Percentiles rank a stretch among this genome's conserved stretches.
phyloP scores from a whole-genome alignment of 2,888 invertebrate species.

The Cheilosia scutellata region DNA sequence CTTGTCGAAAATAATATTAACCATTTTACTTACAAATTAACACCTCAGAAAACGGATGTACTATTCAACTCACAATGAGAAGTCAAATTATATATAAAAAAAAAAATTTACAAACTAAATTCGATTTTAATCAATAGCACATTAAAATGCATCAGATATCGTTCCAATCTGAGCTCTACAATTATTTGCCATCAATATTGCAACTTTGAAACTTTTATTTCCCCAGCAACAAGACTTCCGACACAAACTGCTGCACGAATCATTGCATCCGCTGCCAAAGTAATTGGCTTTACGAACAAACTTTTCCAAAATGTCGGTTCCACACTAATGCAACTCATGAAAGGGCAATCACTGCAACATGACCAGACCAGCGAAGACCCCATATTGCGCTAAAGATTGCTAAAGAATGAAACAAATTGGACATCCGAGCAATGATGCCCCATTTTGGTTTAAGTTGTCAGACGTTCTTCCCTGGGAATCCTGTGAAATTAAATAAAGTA shows the following conservation, averaged over 20 bases:
- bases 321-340: slow-evolving; percentile 14
- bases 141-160: background rate
- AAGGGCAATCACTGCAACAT: slow-evolving; percentile 17
- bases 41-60: background rate
- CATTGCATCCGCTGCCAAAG: background rate
- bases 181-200: slow-evolving; percentile 1
- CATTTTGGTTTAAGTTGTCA: slow-evolving; percentile 26
- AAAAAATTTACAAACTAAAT: background rate
- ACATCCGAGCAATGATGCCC: slow-evolving; percentile 10
- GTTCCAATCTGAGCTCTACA: background rate
- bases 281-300: slow-evolving; percentile 34
- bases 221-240: background rate
- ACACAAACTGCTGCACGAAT: slow-evolving; percentile 1
- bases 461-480: background rate
- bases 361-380: background rate
- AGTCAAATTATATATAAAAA: background rate
- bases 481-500: background rate
- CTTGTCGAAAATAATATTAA: too few species aligned
- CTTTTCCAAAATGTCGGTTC: slow-evolving; percentile 1
- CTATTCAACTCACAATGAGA: background rate
- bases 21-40: too few species aligned
- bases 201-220: slow-evolving; percentile 11
- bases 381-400: slow-evolving; percentile 18
- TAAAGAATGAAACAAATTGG: slow-evolving; percentile 38
- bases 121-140: background rate